phyloP scores from a whole-genome alignment of 2,113 vertebrate genomes.

The Cichladusa arquata region DNA sequence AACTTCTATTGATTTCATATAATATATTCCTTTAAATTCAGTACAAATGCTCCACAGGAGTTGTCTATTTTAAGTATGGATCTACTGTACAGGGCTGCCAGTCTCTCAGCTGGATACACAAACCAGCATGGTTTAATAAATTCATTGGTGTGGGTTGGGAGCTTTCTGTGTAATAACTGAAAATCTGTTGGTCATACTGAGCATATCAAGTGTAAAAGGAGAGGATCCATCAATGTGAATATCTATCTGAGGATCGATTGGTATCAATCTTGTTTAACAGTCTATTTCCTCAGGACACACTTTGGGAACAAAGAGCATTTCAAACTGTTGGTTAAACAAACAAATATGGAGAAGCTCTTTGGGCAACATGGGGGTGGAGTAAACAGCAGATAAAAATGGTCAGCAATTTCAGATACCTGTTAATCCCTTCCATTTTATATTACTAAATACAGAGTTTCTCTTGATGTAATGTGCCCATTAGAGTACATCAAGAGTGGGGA shows the following conservation, averaged over 20 bases:
- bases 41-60: constrained; percentile 28
- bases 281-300: constrained; percentile 51
- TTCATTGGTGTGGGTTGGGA: background rate
- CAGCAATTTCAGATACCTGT: background rate
- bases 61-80: constrained; percentile 36
- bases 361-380: background rate
- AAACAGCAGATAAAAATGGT: constrained; percentile 21
- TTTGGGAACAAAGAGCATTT: constrained; percentile 60
- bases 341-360: constrained; percentile 30
- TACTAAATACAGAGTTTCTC: background rate
- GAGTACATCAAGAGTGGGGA: background rate
- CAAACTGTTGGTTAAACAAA: constrained; percentile 60
- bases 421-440: background rate
- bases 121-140: background rate
- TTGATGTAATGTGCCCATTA: background rate
- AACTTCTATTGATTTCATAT: constrained; percentile 56
- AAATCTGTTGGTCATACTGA: constrained; percentile 16
- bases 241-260: constrained; percentile 37
- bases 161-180: constrained; percentile 33
- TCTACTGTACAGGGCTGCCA: constrained; percentile 39
- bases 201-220: constrained; percentile 31
- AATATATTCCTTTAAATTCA: constrained; percentile 63
- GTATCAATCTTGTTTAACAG: constrained; percentile 58
- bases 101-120: constrained; percentile 4
- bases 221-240: constrained; percentile 41